A percentile compares a stretch with the other conserved stretches of the same genome.
phyloP scores from a whole-genome alignment of 2,797 vertebrate species.

The Calcarius lapponicus region DNA sequence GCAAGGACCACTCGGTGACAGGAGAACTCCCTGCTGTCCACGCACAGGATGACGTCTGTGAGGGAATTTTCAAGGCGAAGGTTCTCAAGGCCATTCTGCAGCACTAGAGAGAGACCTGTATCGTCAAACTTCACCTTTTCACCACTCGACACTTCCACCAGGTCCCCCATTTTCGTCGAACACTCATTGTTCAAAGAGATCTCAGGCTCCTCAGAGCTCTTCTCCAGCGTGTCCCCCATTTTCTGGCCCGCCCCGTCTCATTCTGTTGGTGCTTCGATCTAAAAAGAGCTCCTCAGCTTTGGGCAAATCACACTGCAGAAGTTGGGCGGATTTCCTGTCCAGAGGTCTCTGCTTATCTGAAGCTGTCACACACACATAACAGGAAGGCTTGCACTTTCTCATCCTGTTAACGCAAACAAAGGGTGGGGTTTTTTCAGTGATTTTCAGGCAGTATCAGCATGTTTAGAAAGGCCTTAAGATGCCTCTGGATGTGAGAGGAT shows the following conservation, averaged over 20 bases:
- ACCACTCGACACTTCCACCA: constrained; percentile 77
- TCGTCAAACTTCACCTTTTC: constrained; percentile 84
- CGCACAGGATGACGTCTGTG: constrained; percentile 88
- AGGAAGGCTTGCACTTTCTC: constrained; percentile 85
- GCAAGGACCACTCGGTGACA: constrained; percentile 94
- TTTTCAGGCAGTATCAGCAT: constrained; percentile 50
- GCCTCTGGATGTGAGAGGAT: constrained; percentile 56
- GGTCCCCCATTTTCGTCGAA: constrained; percentile 64
- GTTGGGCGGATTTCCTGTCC: constrained; percentile 84
- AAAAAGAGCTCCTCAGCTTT: constrained; percentile 66
- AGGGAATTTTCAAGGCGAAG: constrained; percentile 85
- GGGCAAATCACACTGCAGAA: constrained; percentile 75
- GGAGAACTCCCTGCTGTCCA: constrained; percentile 87
- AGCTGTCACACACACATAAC: constrained; percentile 83
- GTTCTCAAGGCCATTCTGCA: constrained; percentile 83
- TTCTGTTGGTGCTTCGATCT: constrained; percentile 65
- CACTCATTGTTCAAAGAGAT: constrained; percentile 62
- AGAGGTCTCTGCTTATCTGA: constrained; percentile 80
- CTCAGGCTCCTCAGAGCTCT: constrained; percentile 71
- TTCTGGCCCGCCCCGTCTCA: constrained; percentile 61
- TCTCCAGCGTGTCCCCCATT: constrained; percentile 81
- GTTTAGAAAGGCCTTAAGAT: constrained; percentile 58
- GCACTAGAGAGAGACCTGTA: constrained; percentile 78
- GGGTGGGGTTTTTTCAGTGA: constrained; percentile 42
- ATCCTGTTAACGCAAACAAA: constrained; percentile 80